Evolutionary conservation across 2,888 invertebrate species (phyloP), one percentile per base, ranked within the genome.

Genomic region (Calliphora vomitoria): DNA sequence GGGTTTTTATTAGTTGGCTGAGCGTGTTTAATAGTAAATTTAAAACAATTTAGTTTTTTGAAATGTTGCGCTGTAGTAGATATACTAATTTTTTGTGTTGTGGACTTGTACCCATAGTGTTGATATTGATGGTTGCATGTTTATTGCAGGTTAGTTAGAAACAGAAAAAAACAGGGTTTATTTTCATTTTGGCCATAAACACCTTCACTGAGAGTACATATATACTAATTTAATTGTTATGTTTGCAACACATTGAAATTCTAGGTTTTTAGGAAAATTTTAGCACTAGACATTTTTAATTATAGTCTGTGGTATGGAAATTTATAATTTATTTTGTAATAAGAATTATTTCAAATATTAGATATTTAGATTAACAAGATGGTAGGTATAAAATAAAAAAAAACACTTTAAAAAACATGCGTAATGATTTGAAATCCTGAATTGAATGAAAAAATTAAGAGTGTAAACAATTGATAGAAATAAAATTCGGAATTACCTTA

Each of bases 11-110:
- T n/a, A 20, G 20, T 75, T 75, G n/a, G n/a, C 31, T 58, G 38
- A 82, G 47, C 74, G 44, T 82, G 58, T 60, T 82, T 47, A 58
- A n/a, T 68, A 69, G 35, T 68, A 58, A 47, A 47, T 25, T 31
- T 55, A 78, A 76, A 66, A 38, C 44, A 18, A 58, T 79, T 60
- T 13, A 38, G 38, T 25, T 25, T 25, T 25, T 25, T 25, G 25
- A 1, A 25, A 25, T 25, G 25, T 72, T 11, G 60, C 41, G 60
- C 15, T 20, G 13, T 15, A 60, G 31, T n/a, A 53, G 4, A 53
- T 18, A 44, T 44, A 55, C 6, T 20, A 55, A 8, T 31, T 47
- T 25, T 44, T 15, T 31, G 47, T 18, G 5, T 8, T 18, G 18
- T n/a, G 50, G 10, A 11, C 44, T 50, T n/a, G 6, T 55, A 20